Evolutionary conservation across 2,797 vertebrate genomes (phyloP).

Genomic region (Leucoraja ocellata): DNA sequence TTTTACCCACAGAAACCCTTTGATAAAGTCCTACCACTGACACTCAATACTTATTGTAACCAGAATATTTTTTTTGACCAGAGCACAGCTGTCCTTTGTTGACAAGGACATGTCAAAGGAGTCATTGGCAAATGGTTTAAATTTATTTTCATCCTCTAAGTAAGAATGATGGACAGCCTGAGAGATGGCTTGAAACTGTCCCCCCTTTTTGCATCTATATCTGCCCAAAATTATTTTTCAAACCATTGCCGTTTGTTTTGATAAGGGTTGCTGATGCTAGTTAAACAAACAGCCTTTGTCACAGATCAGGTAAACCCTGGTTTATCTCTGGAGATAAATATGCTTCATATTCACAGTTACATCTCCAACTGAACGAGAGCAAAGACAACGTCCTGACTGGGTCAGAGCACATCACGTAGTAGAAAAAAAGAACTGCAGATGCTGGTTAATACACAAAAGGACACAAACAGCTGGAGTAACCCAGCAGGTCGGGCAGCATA

Average conservation of each 20-base stretch:
- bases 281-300: neutral
- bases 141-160: constrained; percentile 26
- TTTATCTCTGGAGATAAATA: neutral
- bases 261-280: neutral
- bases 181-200: no score
- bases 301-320: neutral
- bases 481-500: no score
- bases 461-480: no score
- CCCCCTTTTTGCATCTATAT: neutral
- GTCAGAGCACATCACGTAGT: neutral
- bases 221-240: neutral
- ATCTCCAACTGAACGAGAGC: neutral
- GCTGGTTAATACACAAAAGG: no score
- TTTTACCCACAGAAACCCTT: neutral
- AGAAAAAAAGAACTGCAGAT: neutral
- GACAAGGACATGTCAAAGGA: neutral
- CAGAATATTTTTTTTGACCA: neutral
- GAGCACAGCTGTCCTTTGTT: constrained; percentile 25
- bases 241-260: neutral
- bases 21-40: constrained; percentile 1
- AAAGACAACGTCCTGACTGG: neutral
- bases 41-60: constrained; percentile 31
- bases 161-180: constrained; percentile 29
- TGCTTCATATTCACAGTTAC: neutral
- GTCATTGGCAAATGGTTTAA: neutral